A percentile compares a stretch with the other conserved stretches of the same genome.
Conservation (phyloP, 2,113 vertebrate genomes). For the Taurulus bubalis region DNA sequence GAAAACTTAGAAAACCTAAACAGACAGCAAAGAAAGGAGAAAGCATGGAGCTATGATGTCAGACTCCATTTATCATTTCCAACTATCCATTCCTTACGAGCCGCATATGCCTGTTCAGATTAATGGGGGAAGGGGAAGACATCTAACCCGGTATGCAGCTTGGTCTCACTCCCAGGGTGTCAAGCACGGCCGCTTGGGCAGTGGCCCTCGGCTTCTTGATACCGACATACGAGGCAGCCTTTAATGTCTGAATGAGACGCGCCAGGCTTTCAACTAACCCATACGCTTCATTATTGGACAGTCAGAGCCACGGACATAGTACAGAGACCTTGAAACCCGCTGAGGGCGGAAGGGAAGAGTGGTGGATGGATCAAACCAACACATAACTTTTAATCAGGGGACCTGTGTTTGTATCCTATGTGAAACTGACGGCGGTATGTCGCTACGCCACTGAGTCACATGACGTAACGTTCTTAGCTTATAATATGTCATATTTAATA, state of each 20-base stretch:
- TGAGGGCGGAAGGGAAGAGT: background rate
- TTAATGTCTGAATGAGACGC: background rate
- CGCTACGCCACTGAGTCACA: background rate
- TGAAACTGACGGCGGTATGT: background rate
- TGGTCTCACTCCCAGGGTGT: background rate
- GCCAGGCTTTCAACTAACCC: background rate
- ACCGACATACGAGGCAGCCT: background rate
- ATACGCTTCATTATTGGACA: background rate
- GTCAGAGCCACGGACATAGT: background rate
- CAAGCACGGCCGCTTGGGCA: background rate
- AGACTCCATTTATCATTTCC: constrained; percentile 3
- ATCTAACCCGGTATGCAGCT: background rate
- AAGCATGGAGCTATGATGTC: constrained; percentile 9
- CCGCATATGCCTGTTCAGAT: constrained; percentile 5
- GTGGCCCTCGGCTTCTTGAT: background rate
- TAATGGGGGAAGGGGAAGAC: background rate
- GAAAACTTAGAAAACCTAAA: constrained; percentile 31
- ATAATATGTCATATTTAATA: background rate
- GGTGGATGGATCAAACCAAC: background rate
- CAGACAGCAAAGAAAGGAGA: constrained; percentile 6
- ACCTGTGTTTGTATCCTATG: background rate
- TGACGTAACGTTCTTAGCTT: background rate
- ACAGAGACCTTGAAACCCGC: background rate
- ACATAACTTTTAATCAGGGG: background rate
- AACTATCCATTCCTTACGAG: constrained; percentile 1